These are phyloP conservation scores for Phaethon lepturus DNA, from an alignment of 2,113 vertebrate genomes.

Conservation along the genomic window DNA sequence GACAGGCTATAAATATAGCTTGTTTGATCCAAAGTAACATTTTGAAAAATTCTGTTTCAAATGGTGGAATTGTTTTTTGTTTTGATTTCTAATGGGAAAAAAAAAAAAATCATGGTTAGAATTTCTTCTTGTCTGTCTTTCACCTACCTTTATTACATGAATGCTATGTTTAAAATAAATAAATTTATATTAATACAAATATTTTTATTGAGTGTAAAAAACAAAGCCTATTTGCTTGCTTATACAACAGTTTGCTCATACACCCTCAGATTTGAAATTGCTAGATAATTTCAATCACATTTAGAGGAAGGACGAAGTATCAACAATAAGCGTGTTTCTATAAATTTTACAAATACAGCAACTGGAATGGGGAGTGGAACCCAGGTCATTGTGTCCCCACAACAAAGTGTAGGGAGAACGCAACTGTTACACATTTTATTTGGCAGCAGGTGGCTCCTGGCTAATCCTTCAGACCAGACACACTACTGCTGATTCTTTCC, in stretches of 20 bases:
- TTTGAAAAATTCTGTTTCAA: not conserved
- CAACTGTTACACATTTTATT: not conserved
- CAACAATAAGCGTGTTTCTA: not conserved
- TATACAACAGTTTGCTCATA: not conserved
- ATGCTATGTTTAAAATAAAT: not conserved
- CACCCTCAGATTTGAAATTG: not conserved
- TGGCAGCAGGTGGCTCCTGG: not conserved
- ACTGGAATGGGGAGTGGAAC: not conserved
- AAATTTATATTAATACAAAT: not conserved
- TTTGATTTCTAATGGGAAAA: not conserved
- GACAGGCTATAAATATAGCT: not conserved
- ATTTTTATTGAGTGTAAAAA: not conserved
- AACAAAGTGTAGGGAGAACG: not conserved
- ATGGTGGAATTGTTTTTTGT: not conserved
- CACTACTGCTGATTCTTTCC: not conserved
- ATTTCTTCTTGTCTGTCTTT: not conserved
- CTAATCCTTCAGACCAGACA: not conserved
- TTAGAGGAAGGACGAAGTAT: not conserved
- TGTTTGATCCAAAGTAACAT: not conserved
- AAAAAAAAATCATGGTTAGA: not conserved
- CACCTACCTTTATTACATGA: not conserved
- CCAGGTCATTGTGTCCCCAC: not conserved
- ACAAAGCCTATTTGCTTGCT: not conserved
- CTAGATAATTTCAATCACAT: not conserved
- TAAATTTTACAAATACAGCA: not conserved